Percentiles rank a stretch among this genome's conserved stretches.
Conservation (phyloP, 1,140 invertebrate species). For the Camponotus vicinus region DNA sequence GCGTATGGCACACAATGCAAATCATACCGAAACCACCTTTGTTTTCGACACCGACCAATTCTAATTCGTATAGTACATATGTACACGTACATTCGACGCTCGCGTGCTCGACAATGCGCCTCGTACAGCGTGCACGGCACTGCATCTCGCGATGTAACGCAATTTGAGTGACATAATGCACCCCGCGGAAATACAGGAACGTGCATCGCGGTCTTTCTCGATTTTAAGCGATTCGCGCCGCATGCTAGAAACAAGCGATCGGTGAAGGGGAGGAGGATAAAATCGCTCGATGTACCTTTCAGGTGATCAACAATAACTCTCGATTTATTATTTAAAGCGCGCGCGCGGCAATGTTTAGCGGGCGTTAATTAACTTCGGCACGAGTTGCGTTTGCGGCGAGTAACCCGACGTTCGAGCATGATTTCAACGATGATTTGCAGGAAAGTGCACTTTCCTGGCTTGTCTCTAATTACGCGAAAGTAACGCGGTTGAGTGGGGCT, state of each 20-base stretch:
- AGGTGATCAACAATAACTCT: slow-evolving; percentile 25
- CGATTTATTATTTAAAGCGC: slow-evolving; percentile 37
- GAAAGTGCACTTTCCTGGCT: slow-evolving; percentile 32
- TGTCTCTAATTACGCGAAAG: slow-evolving; percentile 51
- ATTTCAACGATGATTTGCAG: slow-evolving; percentile 49
- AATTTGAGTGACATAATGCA: slow-evolving; percentile 58
- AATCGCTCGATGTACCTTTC: neutral
- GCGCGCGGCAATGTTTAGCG: slow-evolving; percentile 23
- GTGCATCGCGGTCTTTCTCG: slow-evolving; percentile 22
- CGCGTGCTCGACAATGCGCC: slow-evolving; percentile 36
- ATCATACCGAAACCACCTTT: neutral
- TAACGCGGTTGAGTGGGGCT: slow-evolving; percentile 13
- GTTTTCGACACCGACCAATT: slow-evolving; percentile 41
- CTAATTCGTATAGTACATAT: neutral
- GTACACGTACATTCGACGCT: slow-evolving; percentile 49
- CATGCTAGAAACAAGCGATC: neutral
- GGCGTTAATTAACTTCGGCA: slow-evolving; percentile 42
- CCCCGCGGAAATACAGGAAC: slow-evolving; percentile 28
- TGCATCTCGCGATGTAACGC: slow-evolving; percentile 47
- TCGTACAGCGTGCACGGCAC: slow-evolving; percentile 12
- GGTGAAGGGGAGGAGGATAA: neutral
- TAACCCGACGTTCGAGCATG: neutral
- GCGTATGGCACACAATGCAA: neutral
- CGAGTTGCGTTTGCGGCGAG: slow-evolving; percentile 11
- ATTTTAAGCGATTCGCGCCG: neutral